Evolutionary conservation across 1,140 invertebrate genomes (phyloP), one percentile per base, ranked within the genome.

Genomic region (Anagrus nilaparvatae): DNA sequence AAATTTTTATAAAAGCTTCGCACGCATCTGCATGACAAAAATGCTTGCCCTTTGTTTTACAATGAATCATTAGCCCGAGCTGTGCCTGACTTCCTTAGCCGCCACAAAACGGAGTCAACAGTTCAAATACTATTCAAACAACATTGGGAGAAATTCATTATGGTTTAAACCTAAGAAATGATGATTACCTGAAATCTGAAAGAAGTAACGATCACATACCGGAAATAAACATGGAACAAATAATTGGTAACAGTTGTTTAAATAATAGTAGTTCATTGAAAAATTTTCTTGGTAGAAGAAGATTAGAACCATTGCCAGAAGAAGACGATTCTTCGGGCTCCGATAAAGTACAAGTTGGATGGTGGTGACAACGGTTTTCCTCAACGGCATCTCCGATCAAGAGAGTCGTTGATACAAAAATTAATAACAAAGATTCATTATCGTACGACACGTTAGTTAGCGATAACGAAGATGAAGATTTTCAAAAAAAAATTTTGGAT

Each of bases 361-460:
- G 65, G 65, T 68, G 65, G 65, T 68, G 65, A 68, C 65, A 65
- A 51, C 49, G 63, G 61, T 61, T 61, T 46, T 54, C 55, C 34
- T 46, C 57, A 38, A 44, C 55, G 9, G 19, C 12, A n/a, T n/a
- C n/a, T n/a, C n/a, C n/a, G n/a, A n/a, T n/a, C n/a, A n/a, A n/a
- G n/a, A n/a, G n/a, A n/a, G n/a, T n/a, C n/a, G n/a, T n/a, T n/a
- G n/a, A n/a, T n/a, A n/a, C n/a, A n/a, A n/a, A n/a, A n/a, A n/a
- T n/a, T n/a, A n/a, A n/a, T n/a, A n/a, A n/a, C n/a, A n/a, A n/a
- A n/a, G n/a, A n/a, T n/a, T n/a, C n/a, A n/a, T n/a, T n/a, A n/a
- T n/a, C n/a, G n/a, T n/a, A n/a, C n/a, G n/a, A n/a, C n/a, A n/a
- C n/a, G n/a, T n/a, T n/a, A n/a, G n/a, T n/a, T n/a, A n/a, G n/a